phyloP scores from a whole-genome alignment of 1,140 invertebrate genomes.

The Halesus radiatus region DNA sequence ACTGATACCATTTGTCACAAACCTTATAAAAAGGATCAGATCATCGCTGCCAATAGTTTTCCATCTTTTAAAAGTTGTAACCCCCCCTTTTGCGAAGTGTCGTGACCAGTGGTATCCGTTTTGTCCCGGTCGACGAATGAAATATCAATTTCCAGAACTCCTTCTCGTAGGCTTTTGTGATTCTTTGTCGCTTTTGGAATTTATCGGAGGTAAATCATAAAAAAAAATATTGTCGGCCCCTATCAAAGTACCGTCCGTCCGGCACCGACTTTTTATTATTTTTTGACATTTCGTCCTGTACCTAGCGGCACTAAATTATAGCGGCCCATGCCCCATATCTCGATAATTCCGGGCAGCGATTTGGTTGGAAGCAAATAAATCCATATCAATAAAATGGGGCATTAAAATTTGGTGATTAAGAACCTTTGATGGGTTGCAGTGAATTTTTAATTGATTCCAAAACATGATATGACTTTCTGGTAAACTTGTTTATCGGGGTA shows the following conservation, averaged over 20 bases:
- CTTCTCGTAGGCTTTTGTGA: slow-evolving; percentile 25
- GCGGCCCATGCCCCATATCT: background rate
- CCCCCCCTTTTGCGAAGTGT: background rate
- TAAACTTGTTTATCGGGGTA: background rate
- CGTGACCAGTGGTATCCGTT: background rate
- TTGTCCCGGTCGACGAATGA: slow-evolving; percentile 27
- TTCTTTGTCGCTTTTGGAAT: slow-evolving; percentile 53
- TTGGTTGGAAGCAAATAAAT: background rate
- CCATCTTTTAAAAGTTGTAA: background rate
- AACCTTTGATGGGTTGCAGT: slow-evolving; percentile 26
- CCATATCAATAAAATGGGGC: slow-evolving; percentile 7
- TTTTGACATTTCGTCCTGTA: slow-evolving; percentile 51
- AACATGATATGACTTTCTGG: slow-evolving; percentile 5
- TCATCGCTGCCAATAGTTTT: background rate
- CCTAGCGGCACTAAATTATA: slow-evolving; percentile 51
- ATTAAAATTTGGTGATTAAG: slow-evolving; percentile 26
- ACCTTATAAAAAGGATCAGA: background rate
- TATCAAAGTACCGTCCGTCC: slow-evolving; percentile 43
- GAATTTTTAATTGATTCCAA: background rate
- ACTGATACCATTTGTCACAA: background rate
- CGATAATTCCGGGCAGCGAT: slow-evolving; percentile 16
- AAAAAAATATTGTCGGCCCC: slow-evolving; percentile 54
- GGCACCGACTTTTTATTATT: slow-evolving; percentile 50
- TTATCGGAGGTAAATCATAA: slow-evolving; percentile 56
- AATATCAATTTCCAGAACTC: slow-evolving; percentile 56